A percentile compares a stretch with the other conserved stretches of the same genome.
Evolutionary conservation across 2,888 invertebrate genomes (phyloP).

Genomic region (Apamea anceps): DNA sequence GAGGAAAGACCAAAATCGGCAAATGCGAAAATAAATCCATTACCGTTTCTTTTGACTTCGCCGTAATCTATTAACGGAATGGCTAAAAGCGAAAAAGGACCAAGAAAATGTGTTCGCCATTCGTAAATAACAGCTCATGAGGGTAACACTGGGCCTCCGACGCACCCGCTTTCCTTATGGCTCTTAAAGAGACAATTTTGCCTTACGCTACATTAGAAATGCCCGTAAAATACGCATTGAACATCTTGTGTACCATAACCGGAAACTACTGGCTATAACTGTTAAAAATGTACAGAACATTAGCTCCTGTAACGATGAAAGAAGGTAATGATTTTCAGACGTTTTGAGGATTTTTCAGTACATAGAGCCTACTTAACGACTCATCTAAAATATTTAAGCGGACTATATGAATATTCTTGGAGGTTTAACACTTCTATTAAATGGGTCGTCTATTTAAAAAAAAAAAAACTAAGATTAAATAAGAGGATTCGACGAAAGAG

Average conservation of each 20-base stretch:
- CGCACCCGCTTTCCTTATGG: constrained; percentile 68
- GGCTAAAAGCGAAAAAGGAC: constrained; percentile 47
- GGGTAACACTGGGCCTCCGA: constrained; percentile 64
- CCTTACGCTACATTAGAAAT: constrained; percentile 75
- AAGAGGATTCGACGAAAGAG: not conserved
- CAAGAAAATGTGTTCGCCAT: constrained; percentile 53
- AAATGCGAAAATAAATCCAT: constrained; percentile 53
- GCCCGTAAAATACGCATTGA: constrained; percentile 62
- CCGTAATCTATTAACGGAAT: constrained; percentile 56
- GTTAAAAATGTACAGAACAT: constrained; percentile 56
- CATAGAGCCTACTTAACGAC: not conserved
- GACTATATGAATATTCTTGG: not conserved
- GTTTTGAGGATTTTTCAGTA: constrained; percentile 8
- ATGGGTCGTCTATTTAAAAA: not conserved
- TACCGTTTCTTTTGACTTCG: constrained; percentile 53
- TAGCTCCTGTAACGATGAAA: constrained; percentile 36
- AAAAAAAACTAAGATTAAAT: not conserved
- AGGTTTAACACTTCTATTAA: not conserved
- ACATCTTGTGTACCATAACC: constrained; percentile 51
- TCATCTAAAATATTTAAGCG: not conserved
- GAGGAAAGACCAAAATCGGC: constrained; percentile 6
- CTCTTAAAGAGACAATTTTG: constrained; percentile 76
- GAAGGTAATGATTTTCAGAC: constrained; percentile 26
- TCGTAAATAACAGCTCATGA: constrained; percentile 76
- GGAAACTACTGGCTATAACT: constrained; percentile 52